These are phyloP conservation scores for Brotogeris chrysoptera DNA, from an alignment of 2,797 vertebrate species.

Conservation along the genomic window DNA sequence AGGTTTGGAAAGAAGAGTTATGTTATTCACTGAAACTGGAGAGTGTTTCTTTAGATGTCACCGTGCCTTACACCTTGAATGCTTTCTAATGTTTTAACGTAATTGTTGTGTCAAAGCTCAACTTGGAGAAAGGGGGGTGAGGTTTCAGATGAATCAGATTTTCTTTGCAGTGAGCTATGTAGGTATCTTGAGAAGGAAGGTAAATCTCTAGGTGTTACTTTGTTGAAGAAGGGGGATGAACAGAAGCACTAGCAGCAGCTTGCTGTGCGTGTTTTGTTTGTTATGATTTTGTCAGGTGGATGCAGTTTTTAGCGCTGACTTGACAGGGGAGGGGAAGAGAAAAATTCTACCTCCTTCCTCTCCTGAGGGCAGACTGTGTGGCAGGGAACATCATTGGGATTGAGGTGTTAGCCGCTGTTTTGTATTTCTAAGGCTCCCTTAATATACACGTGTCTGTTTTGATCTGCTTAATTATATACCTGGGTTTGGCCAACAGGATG, in stretches of 20 bases:
- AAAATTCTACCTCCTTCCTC: neutral
- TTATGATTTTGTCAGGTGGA: neutral
- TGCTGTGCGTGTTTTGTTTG: neutral
- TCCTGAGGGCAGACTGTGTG: neutral
- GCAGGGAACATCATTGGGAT: neutral
- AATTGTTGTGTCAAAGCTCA: neutral
- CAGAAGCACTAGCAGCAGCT: neutral
- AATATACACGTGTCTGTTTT: neutral
- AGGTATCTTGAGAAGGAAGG: neutral
- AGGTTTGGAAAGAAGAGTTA: neutral
- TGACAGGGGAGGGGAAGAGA: neutral
- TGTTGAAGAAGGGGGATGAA: neutral
- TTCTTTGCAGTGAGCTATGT: neutral
- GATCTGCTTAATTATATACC: neutral
- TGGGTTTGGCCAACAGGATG: neutral
- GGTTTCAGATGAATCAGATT: accelerated
- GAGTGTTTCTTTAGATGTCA: neutral
- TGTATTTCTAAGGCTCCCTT: slow-evolving; percentile 45
- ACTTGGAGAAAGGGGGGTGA: neutral
- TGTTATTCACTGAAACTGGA: neutral
- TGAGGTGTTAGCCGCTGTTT: slow-evolving; percentile 50
- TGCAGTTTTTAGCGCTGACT: neutral
- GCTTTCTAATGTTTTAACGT: accelerated
- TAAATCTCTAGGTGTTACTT: neutral
- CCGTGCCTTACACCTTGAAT: accelerated